Base-by-base conservation (phyloP, 1,140 invertebrate species). In the Adelges cooleyi region DNA sequence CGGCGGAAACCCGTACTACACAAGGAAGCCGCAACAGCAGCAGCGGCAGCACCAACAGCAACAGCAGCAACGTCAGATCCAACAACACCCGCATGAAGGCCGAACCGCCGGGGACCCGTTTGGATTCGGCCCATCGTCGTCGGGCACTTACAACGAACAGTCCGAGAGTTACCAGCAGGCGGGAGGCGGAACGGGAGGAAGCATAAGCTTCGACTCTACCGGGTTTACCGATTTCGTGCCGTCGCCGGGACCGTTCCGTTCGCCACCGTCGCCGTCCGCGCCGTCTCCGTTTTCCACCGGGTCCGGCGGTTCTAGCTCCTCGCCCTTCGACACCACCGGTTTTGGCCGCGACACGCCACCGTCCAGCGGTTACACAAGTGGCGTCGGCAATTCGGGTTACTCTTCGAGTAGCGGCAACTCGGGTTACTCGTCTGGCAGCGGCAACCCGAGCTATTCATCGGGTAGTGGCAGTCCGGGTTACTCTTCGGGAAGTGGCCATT, bases 171-270 rank as follows among this genome's bases (percentile, higher is more conserved):
- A 22, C 11, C 48, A 52, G 13, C 48, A 65, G 10, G 3, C 18
- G 10, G 25, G 23, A 3, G n/a, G 38, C 9, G 13, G 20, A 2
- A 33, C 20, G 1, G 52, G 53, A 3, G 53, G 25, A 3, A 56
- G 5, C 6, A n/a, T 56, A 0, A 56, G 23, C n/a, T 62, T 62
- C 5, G 56, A 62, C n/a, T 8, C n/a, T 2, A 22, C 23, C 6
- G 56, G 42, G 10, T 62, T 48, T 42, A 62, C 56, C 1, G 42
- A 62, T 9, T 62, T 62, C 8, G 56, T 22, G 15, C 56, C 56
- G 25, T 29, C 38, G 10, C 0, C 6, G 2, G 36, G 22, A 15
- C 29, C 5, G 11, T 56, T 56, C 23, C 36, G 40, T 1, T 44
- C 42, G 3, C 3, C 42, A 1, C 23, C 10, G 1, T 8, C 56